Evolutionary conservation across 2,888 invertebrate genomes (phyloP), one percentile per base, ranked within the genome.

Genomic region (Ophion ellenae): DNA sequence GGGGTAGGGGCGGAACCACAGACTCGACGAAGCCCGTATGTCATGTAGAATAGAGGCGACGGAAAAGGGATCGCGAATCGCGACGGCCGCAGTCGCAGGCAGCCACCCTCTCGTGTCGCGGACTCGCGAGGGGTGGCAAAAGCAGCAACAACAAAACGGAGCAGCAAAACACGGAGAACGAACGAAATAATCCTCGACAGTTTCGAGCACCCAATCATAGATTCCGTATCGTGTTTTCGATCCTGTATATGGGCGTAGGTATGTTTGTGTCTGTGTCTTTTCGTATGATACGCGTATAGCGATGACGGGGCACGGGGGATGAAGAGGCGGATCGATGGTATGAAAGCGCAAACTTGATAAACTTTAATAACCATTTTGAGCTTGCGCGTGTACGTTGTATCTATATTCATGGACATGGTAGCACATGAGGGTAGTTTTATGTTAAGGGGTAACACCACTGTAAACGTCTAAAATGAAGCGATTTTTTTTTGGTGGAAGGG

Each of bases 141-240:
- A 74, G 78, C 59, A 61, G 63, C 67, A 70, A 59, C 73, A 59
- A 32, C 69, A 28, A 28, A 70, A 70, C 70, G 61, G 61, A 69
- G 63, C 59, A 75, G 45, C 45, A 45, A 66, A 66, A 53, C 77
- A 66, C 40, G 73, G 78, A 73, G 63, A 75, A 67, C 78, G 71
- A 79, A 79, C 83, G 86, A 84, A 71, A 88, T 88, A 88, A 88
- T 88, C 78, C 86, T 75, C 84, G 83, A 75, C 73, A 78, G 85
- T 82, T 82, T 88, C 84, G 86, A 83, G 84, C 81, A 87, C 83
- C 85, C 86, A 88, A 88, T 88, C 87, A 86, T 81, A 81, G 83
- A 88, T 88, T 86, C 70, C 85, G 75, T 81, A 83, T 86, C 81
- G 47, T 69, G 63, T 47, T 78, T 61, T 59, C 47, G 45, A 59